Conservation (phyloP, 2,888 invertebrate species). For the Thysanoteuthis rhombus region DNA sequence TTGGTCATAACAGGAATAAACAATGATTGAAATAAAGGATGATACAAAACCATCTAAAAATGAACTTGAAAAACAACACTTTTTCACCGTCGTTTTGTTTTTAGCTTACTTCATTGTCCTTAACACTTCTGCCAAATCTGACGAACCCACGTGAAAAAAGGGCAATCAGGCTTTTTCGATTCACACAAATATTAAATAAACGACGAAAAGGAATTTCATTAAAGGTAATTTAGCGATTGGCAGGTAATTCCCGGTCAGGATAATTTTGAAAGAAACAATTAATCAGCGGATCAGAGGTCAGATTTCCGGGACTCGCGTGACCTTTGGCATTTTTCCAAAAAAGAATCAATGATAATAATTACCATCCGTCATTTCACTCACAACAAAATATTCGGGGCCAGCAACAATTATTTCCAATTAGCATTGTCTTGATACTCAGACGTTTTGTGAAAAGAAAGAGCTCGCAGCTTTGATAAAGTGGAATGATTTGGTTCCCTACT, state of each 20-base stretch:
- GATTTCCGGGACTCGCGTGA: neutral
- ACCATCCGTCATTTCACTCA: neutral
- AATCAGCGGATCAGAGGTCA: neutral
- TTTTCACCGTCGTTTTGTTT: neutral
- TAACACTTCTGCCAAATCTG: neutral
- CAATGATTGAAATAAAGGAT: too few species aligned
- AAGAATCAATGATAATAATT: neutral
- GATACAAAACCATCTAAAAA: neutral
- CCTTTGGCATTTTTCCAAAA: neutral
- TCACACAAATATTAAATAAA: constrained; percentile 12
- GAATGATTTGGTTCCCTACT: neutral
- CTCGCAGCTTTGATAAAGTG: neutral
- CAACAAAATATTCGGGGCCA: neutral
- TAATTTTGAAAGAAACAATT: neutral
- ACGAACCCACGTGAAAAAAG: neutral
- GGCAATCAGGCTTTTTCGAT: neutral
- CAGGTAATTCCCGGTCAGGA: neutral
- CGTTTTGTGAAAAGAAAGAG: neutral
- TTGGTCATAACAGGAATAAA: too few species aligned
- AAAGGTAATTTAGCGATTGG: constrained; percentile 12
- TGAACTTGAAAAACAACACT: neutral
- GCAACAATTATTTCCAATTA: constrained; percentile 12
- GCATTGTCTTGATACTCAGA: neutral
- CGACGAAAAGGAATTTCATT: neutral
- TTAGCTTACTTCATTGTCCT: neutral